These are phyloP conservation scores for Neuroscelio doddi DNA, from an alignment of 2,888 invertebrate genomes.

Conservation along the genomic window DNA sequence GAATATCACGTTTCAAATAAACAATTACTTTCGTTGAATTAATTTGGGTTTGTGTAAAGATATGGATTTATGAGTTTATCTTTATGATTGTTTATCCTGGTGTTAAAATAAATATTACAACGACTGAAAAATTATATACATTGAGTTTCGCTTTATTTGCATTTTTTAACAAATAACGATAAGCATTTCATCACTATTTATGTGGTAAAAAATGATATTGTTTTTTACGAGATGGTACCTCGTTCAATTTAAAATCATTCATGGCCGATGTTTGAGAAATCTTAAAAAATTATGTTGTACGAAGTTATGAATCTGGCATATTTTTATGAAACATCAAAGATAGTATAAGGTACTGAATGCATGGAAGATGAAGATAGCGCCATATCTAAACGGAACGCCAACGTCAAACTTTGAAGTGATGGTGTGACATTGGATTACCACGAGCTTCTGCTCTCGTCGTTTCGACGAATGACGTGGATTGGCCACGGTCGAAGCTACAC, in stretches of 20 bases:
- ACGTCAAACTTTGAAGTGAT: constrained; percentile 26
- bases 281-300: too few species aligned
- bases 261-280: too few species aligned
- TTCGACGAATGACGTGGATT: constrained; percentile 22
- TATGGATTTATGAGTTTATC: too few species aligned
- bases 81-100: too few species aligned
- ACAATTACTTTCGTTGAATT: too few species aligned
- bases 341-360: constrained; percentile 10
- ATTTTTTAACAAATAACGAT: background rate
- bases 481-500: constrained; percentile 22
- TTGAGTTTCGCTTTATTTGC: background rate
- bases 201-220: constrained; percentile 3
- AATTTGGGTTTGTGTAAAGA: too few species aligned
- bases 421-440: constrained; percentile 26
- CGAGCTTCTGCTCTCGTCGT: constrained; percentile 23
- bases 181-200: background rate
- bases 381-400: constrained; percentile 16
- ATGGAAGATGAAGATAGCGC: constrained; percentile 19
- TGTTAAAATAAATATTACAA: too few species aligned
- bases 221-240: too few species aligned
- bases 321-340: constrained; percentile 6
- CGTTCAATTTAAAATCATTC: too few species aligned
- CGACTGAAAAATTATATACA: too few species aligned
- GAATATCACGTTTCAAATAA: too few species aligned
- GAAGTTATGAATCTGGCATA: constrained; percentile 2